Evolutionary conservation across 2,113 vertebrate genomes (phyloP).

Genomic region (Cavia porcellus): DNA sequence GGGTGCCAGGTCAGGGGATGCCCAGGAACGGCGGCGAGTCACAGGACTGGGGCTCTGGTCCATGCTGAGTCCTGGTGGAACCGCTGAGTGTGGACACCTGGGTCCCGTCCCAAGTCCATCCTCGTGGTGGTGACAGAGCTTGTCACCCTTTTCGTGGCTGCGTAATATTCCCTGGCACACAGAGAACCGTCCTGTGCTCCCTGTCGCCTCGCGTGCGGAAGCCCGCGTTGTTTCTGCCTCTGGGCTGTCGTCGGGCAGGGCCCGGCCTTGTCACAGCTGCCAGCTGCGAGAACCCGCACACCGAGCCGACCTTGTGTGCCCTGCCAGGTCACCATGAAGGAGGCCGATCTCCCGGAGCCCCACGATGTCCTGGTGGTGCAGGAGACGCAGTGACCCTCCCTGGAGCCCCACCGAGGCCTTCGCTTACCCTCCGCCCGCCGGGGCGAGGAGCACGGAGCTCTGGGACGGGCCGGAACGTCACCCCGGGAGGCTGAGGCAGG

Average conservation of each 20-base stretch:
- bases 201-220: background rate
- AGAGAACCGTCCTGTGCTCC: accelerated
- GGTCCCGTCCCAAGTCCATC: background rate
- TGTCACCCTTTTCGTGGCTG: background rate
- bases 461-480: background rate
- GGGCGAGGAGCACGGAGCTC: no score
- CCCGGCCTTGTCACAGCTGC: accelerated
- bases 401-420: background rate
- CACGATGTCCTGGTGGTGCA: background rate
- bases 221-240: background rate
- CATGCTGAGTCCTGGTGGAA: background rate
- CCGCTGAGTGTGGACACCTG: background rate
- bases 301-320: accelerated
- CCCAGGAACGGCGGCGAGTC: background rate
- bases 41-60: no score
- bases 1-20: background rate
- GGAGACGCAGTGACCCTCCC: accelerated
- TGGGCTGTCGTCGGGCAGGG: accelerated
- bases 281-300: accelerated
- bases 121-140: accelerated
- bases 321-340: background rate
- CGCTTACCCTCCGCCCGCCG: background rate
- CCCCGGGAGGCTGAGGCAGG: background rate
- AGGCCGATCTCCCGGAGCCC: accelerated
- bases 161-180: accelerated